Conservation (phyloP, 37 sponge, comb jelly and placozoan genomes). For the Geodia barretti region DNA sequence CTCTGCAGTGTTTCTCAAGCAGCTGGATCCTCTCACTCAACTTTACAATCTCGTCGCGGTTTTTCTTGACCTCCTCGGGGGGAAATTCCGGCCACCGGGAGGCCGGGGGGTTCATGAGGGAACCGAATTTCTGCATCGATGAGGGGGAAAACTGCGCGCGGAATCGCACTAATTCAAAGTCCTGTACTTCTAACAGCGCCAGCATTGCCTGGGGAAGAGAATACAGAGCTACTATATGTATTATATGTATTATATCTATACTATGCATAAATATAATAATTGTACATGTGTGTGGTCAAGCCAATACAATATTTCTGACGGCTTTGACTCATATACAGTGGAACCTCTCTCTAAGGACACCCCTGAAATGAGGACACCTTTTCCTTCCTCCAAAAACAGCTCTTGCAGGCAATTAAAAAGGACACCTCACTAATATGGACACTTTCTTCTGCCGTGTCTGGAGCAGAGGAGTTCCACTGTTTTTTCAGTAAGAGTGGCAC, state of each 20-base stretch:
- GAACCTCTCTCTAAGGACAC: background rate
- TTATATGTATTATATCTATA: too few species aligned
- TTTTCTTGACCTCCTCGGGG: background rate
- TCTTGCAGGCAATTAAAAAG: background rate
- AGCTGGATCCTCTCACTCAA: constrained; percentile 15
- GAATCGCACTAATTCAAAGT: constrained; percentile 9
- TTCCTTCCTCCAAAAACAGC: too few species aligned
- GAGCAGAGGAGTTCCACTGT: too few species aligned
- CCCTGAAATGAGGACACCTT: background rate
- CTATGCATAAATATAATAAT: too few species aligned
- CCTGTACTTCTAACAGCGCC: constrained; percentile 35
- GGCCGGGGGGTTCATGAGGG: background rate
- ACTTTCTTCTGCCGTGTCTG: too few species aligned
- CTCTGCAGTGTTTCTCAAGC: constrained; percentile 16
- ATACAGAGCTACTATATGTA: too few species aligned
- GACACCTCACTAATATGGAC: too few species aligned
- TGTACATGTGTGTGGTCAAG: too few species aligned
- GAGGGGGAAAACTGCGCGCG: constrained; percentile 22
- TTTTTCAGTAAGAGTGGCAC: too few species aligned
- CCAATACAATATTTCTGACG: too few species aligned
- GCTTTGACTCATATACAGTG: background rate
- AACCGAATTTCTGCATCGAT: background rate
- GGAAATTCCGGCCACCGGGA: background rate
- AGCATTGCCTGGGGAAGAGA: constrained; percentile 39
- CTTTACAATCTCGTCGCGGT: constrained; percentile 31